Base-by-base conservation (phyloP, 2,888 invertebrate species). In the Pimpla rufipes region DNA sequence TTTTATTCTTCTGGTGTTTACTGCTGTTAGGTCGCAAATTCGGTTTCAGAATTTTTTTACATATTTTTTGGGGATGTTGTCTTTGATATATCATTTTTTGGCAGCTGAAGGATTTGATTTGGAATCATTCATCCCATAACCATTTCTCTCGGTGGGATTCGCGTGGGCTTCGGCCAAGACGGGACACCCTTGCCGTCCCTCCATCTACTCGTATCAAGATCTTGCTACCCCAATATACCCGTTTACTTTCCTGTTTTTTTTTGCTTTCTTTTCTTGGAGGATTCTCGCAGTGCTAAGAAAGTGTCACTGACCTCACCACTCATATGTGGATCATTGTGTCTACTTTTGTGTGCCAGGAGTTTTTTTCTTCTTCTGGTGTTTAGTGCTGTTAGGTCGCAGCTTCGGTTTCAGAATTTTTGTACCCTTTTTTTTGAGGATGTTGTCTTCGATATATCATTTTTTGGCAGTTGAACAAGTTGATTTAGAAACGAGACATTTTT, bases 261-360 rank as follows among this genome's bases (percentile, higher is more conserved):
- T 64, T 42, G 18, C n/a, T n/a, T n/a, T n/a, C n/a, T n/a, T n/a
- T n/a, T 55, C n/a, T 18, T 13, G n/a, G 1, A 40, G 18, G 10
- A 13, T 37, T 29, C 1, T 11, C 50, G 7, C 4, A 4, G 23
- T 4, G 29, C 21, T 10, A 42, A 23, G 16, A n/a, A 70, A 13
- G 29, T 21, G 35, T 71, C 42, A 45, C 42, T 29, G 57, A 71
- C 23, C 55, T 57, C 16, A 18, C 8, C n/a, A 57, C 59, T 29
- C 29, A 1, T 8, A 8, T 16, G 35, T 2, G n/a, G 16, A 35
- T 35, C 16, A 13, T 35, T 35, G 7, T 35, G 59, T 29, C 29
- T 7, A 37, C n/a, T 8, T n/a, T 59, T 13, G 7, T 0, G 55
- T 55, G 42, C 4, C 7, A 5, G 29, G 21, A n/a, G 7, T 23